Evolutionary conservation across 2,113 vertebrate genomes (phyloP).

Genomic region (Psittacara wagleri): DNA sequence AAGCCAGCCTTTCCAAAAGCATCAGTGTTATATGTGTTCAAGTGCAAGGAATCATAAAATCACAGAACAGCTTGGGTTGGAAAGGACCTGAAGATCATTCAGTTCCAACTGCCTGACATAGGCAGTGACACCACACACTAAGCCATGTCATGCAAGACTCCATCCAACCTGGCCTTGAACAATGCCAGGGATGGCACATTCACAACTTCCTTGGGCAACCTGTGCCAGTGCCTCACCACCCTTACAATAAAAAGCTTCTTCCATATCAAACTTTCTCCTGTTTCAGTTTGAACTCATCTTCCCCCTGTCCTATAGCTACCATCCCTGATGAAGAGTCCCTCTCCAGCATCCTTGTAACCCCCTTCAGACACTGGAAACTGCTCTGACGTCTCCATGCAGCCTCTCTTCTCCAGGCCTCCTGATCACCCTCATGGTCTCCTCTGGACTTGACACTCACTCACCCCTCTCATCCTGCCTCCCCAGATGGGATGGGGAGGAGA

Average conservation of each 20-base stretch:
- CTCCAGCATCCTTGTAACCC: neutral
- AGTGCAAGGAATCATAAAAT: neutral
- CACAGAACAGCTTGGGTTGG: neutral
- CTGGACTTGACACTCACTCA: neutral
- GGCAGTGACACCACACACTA: neutral
- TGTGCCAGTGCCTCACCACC: neutral
- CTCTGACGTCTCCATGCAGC: neutral
- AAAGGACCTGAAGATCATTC: neutral
- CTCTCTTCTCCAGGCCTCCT: neutral
- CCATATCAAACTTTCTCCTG: neutral
- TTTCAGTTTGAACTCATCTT: neutral
- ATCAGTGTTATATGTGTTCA: fast-evolving
- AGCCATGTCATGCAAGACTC: neutral
- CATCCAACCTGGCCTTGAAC: neutral
- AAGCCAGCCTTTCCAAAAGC: neutral
- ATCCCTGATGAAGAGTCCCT: neutral
- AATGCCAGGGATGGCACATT: neutral
- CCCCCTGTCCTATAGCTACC: neutral
- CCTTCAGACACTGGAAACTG: neutral
- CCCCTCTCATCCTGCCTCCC: too few species aligned
- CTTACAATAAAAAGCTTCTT: neutral
- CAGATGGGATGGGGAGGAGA: neutral
- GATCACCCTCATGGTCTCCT: neutral
- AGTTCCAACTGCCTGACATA: neutral
- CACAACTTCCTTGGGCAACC: neutral